A percentile compares a stretch with the other conserved stretches of the same genome.
phyloP scores from a whole-genome alignment of 1,140 invertebrate genomes.

The Drosophila nebulosa region DNA sequence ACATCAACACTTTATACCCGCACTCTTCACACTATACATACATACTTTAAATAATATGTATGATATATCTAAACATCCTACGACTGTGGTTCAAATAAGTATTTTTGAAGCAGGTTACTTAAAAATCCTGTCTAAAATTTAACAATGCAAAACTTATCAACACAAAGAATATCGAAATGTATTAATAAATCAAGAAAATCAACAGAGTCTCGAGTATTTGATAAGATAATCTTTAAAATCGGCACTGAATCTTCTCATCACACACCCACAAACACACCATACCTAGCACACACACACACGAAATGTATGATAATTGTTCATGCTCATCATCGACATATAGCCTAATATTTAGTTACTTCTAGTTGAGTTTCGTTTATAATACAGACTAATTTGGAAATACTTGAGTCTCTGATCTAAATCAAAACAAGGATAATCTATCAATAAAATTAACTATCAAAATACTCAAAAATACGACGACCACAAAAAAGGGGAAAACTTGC shows the following conservation, averaged over 20 bases:
- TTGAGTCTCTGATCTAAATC: conserved; percentile 59
- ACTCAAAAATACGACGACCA: conserved; percentile 69
- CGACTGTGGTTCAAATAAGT: conserved; percentile 64
- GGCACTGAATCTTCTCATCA: conserved; percentile 17
- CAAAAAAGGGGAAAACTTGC: conserved; percentile 50
- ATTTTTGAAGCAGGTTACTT: conserved; percentile 57
- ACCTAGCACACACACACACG: not conserved
- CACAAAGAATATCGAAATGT: conserved; percentile 60
- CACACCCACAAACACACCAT: not conserved
- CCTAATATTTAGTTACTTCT: conserved; percentile 19
- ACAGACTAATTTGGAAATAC: conserved; percentile 55
- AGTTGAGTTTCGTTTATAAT: conserved; percentile 17
- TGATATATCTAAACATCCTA: conserved; percentile 25
- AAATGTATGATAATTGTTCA: conserved; percentile 41
- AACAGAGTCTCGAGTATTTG: conserved; percentile 74
- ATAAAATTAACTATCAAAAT: conserved; percentile 39
- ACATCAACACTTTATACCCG: conserved; percentile 7
- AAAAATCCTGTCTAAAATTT: conserved; percentile 29
- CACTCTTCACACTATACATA: conserved; percentile 1
- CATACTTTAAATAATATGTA: conserved; percentile 28
- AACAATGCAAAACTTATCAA: conserved; percentile 34
- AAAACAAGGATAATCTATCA: not conserved
- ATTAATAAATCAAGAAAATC: conserved; percentile 34
- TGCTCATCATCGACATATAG: conserved; percentile 35
- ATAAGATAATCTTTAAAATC: conserved; percentile 43